Evolutionary conservation across 2,888 invertebrate genomes (phyloP).

Genomic region (Agonum fuliginosum): DNA sequence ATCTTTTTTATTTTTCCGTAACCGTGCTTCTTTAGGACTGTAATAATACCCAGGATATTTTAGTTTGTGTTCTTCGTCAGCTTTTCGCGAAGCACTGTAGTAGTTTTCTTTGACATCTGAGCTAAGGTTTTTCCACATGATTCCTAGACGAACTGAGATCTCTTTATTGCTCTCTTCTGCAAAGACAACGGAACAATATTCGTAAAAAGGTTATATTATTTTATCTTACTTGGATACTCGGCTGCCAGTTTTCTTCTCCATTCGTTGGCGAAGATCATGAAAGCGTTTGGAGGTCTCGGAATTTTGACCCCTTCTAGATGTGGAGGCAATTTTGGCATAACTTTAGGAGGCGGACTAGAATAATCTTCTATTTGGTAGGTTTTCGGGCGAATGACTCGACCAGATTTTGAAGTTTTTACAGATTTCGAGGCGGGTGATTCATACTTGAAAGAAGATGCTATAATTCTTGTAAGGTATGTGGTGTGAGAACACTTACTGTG

Average conservation of each 20-base stretch:
- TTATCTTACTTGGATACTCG: constrained; percentile 70
- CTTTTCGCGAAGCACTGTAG: constrained; percentile 71
- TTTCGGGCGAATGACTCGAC: constrained; percentile 50
- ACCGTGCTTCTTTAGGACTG: constrained; percentile 71
- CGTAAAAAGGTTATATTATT: background rate
- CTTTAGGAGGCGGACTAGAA: constrained; percentile 1
- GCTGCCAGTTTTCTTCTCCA: constrained; percentile 72
- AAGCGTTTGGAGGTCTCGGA: constrained; percentile 73
- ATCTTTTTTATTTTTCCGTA: constrained; percentile 67
- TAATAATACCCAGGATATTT: constrained; percentile 72
- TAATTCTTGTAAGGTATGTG: too few species aligned
- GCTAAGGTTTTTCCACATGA: constrained; percentile 73
- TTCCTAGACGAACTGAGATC: constrained; percentile 73
- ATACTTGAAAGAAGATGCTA: constrained; percentile 6
- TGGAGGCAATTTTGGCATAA: background rate
- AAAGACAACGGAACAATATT: constrained; percentile 22
- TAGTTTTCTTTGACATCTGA: constrained; percentile 71
- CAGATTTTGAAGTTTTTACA: constrained; percentile 52
- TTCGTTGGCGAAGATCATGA: constrained; percentile 75
- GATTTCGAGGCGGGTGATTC: constrained; percentile 23
- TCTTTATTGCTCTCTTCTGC: constrained; percentile 73
- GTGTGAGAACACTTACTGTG: too few species aligned
- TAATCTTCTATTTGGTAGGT: constrained; percentile 12
- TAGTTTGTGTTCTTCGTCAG: constrained; percentile 71
- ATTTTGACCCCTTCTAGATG: constrained; percentile 66